These are phyloP conservation scores for Neria commutata DNA, from an alignment of 2,888 invertebrate genomes.

Conservation along the genomic window DNA sequence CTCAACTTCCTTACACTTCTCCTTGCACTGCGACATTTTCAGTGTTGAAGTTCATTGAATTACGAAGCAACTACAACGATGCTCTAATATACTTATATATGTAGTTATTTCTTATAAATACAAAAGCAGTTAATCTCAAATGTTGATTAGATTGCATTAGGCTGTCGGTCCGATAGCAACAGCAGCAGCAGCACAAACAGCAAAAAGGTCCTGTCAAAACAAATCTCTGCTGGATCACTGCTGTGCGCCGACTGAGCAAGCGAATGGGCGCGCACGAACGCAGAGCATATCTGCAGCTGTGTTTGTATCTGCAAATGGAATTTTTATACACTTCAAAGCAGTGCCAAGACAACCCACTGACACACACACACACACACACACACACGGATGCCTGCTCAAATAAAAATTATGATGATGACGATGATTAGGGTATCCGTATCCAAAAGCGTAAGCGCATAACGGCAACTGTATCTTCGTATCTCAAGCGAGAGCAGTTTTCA, in stretches of 20 bases:
- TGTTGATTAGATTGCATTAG: slow-evolving; percentile 2
- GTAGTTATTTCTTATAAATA: too few relatives aligned
- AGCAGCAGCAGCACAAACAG: not conserved
- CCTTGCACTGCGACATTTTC: too few relatives aligned
- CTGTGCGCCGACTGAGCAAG: not conserved
- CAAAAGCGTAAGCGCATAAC: slow-evolving; percentile 3
- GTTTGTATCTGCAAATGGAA: too few relatives aligned
- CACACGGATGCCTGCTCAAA: not conserved
- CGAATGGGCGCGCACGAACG: not conserved
- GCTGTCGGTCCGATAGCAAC: not conserved
- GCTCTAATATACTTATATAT: not conserved
- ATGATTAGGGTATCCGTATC: slow-evolving; percentile 3
- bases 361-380: not conserved
- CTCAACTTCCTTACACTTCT: too few relatives aligned
- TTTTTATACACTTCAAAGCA: too few relatives aligned
- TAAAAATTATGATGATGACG: slow-evolving; percentile 6
- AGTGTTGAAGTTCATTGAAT: not conserved
- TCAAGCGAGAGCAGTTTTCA: slow-evolving; percentile 53
- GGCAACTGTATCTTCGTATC: too few relatives aligned
- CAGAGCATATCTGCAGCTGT: not conserved
- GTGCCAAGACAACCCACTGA: not conserved
- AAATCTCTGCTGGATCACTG: slow-evolving; percentile 51
- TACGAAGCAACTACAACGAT: not conserved
- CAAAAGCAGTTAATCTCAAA: not conserved
- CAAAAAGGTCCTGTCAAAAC: slow-evolving; percentile 42